phyloP scores from a whole-genome alignment of 2,113 vertebrate genomes.

The Thinocorus orbignyianus region DNA sequence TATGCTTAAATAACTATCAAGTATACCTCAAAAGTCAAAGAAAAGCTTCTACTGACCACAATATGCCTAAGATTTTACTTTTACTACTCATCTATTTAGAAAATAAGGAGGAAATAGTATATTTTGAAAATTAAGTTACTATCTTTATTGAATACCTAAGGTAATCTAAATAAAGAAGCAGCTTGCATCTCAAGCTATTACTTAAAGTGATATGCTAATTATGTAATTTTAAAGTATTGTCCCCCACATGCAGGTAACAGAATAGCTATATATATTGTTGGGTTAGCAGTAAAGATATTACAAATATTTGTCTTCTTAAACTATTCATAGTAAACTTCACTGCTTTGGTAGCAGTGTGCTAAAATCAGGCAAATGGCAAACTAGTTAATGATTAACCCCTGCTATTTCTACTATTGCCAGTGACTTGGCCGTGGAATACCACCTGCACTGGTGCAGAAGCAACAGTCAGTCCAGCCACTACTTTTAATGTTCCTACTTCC shows the following conservation, averaged over 20 bases:
- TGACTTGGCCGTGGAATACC: not conserved
- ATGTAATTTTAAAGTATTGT: not conserved
- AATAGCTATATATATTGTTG: not conserved
- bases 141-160: not conserved
- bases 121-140: not conserved
- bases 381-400: conserved; percentile 21
- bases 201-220: not conserved
- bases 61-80: not conserved
- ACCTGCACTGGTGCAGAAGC: not conserved
- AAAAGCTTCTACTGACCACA: not conserved
- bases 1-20: not conserved
- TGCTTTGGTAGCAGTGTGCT: not conserved
- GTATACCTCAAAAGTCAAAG: not conserved
- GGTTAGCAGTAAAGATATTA: not conserved
- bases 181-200: not conserved
- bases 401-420: not conserved
- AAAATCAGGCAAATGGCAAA: conserved; percentile 37
- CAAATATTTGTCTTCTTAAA: conserved; percentile 11
- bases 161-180: conserved; percentile 3
- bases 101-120: not conserved
- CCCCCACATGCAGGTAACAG: not conserved
- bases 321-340: not conserved
- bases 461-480: not conserved
- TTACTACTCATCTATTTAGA: not conserved
- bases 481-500: not conserved